Percentiles rank a stretch among this genome's conserved stretches.
These are phyloP conservation scores for Bubalus kerabau DNA, from an alignment of 2,113 vertebrate species.

Conservation along the genomic window DNA sequence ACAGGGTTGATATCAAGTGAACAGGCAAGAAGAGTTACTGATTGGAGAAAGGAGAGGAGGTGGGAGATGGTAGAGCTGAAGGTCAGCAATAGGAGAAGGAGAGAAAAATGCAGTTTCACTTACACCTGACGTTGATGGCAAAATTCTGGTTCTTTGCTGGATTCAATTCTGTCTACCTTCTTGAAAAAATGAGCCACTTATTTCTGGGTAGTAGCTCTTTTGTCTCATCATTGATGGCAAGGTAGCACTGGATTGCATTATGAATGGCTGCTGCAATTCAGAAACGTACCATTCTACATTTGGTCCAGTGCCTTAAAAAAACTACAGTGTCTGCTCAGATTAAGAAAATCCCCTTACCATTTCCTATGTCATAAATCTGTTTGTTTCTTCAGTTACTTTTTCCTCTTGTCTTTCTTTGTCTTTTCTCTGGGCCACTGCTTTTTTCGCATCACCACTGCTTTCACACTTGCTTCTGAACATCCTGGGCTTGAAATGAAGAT, in stretches of 20 bases:
- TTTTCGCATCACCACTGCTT: neutral
- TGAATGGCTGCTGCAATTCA: neutral
- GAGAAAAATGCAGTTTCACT: neutral
- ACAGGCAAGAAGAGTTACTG: neutral
- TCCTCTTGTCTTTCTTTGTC: neutral
- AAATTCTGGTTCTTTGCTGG: neutral
- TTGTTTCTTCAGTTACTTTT: neutral
- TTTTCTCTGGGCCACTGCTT: neutral
- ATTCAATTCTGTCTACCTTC: neutral
- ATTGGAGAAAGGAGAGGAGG: neutral
- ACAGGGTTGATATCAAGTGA: neutral
- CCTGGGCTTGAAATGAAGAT: neutral
- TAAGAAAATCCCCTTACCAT: neutral
- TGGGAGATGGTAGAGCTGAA: neutral
- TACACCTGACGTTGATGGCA: neutral
- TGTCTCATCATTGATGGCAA: neutral
- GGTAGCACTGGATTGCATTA: neutral
- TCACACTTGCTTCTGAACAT: neutral
- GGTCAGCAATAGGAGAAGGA: neutral
- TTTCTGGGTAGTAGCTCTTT: neutral
- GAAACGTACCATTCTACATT: accelerated
- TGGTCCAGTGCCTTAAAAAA: neutral
- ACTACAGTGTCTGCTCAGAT: neutral
- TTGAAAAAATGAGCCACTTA: neutral
- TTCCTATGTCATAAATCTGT: neutral